A percentile compares a stretch with the other conserved stretches of the same genome.
These are phyloP conservation scores for Actinernus sp. DNA, from an alignment of 92 coral and sea anemone genomes.

Conservation along the genomic window DNA sequence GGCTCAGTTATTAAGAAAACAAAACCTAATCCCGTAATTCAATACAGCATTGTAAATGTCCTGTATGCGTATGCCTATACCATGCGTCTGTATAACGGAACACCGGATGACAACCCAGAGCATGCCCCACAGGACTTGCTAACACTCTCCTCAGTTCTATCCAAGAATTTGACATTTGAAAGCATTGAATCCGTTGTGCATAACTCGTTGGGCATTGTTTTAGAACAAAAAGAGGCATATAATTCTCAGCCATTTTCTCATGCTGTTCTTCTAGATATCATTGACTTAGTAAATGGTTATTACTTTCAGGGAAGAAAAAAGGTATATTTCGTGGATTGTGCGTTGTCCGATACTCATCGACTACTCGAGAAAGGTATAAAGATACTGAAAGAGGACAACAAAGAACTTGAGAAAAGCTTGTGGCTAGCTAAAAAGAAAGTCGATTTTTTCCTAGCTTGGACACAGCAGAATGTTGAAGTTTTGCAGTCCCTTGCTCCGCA, in stretches of 20 bases:
- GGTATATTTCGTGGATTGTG: conserved; percentile 58
- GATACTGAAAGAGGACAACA: conserved; percentile 20
- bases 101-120: conserved; percentile 64
- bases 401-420: conserved; percentile 55
- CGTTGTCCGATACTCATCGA: conserved; percentile 79
- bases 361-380: conserved; percentile 61
- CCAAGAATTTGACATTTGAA: conserved; percentile 69
- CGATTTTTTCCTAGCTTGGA: conserved; percentile 85
- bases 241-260: conserved; percentile 80
- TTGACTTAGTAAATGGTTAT: conserved; percentile 52
- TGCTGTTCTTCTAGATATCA: conserved; percentile 60
- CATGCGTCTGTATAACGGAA: conserved; percentile 88
- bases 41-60: conserved; percentile 75
- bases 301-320: background rate
- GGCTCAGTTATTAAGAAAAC: conserved; percentile 38
- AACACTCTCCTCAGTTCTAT: conserved; percentile 75
- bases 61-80: conserved; percentile 86
- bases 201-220: conserved; percentile 63
- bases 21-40: conserved; percentile 56
- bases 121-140: conserved; percentile 67
- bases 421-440: conserved; percentile 95
- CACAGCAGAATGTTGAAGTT: conserved; percentile 41
- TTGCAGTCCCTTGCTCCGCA: conserved; percentile 52
- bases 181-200: conserved; percentile 68
- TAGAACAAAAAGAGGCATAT: conserved; percentile 69